phyloP scores from a whole-genome alignment of 2,797 vertebrate genomes.

The Spondyliosoma cantharus region DNA sequence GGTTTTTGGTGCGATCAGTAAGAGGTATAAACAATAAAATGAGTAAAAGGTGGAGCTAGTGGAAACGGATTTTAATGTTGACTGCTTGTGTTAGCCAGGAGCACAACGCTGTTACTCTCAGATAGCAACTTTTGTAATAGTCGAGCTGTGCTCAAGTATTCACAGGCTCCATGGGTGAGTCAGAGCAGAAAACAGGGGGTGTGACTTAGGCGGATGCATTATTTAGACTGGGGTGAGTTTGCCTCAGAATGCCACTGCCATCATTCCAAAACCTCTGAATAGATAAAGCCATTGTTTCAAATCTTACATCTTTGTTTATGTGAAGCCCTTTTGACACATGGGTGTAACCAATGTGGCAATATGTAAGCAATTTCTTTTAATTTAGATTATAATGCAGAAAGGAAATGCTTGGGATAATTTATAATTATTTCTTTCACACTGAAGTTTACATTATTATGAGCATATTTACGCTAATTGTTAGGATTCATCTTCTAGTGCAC shows the following conservation, averaged over 20 bases:
- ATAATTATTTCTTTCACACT: too few species aligned
- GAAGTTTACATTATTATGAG: too few species aligned
- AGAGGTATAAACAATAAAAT: constrained; percentile 54
- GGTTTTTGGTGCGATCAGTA: constrained; percentile 51
- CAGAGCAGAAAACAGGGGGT: constrained; percentile 18
- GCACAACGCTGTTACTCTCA: constrained; percentile 57
- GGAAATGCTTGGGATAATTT: too few species aligned
- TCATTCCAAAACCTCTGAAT: not conserved
- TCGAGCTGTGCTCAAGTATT: constrained; percentile 32
- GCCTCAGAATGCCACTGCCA: not conserved
- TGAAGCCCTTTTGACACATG: not conserved
- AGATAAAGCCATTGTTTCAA: not conserved
- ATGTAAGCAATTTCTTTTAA: too few species aligned
- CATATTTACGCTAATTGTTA: too few species aligned
- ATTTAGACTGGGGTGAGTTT: constrained; percentile 39
- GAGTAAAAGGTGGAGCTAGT: constrained; percentile 48
- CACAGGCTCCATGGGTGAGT: constrained; percentile 35
- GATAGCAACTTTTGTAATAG: constrained; percentile 54
- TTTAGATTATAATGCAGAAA: too few species aligned
- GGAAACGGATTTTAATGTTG: constrained; percentile 76
- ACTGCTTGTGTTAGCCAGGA: constrained; percentile 61
- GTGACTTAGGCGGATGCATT: constrained; percentile 34
- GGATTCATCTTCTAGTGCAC: too few species aligned
- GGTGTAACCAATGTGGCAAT: not conserved
- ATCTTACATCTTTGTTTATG: not conserved